Evolutionary conservation across 23 tunicate species (phyloP).

Genomic region (Oikopleura vanhoeffeni): DNA sequence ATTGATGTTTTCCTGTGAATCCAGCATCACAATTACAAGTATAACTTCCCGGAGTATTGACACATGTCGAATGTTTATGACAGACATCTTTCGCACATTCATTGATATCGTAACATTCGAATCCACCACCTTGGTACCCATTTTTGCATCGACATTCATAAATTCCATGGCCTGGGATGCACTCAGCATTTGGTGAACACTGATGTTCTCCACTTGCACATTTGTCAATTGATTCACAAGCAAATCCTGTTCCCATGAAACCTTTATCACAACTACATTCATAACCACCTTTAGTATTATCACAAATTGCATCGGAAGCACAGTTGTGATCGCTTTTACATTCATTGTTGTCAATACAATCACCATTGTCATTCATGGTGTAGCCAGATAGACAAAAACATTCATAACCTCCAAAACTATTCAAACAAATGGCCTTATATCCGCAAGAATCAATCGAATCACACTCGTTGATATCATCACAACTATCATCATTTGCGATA

Average conservation of each 20-base stretch:
- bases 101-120: constrained; percentile 20
- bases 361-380: neutral
- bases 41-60: neutral
- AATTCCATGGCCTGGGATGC: constrained; percentile 20
- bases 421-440: constrained; percentile 18
- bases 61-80: neutral
- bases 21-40: neutral
- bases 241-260: neutral
- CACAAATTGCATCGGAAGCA: neutral
- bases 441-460: neutral
- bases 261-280: neutral
- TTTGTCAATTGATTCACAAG: constrained; percentile 20
- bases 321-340: neutral
- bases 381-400: constrained; percentile 24
- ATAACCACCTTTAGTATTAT: neutral
- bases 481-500: neutral
- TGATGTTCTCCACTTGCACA: constrained; percentile 18
- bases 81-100: constrained; percentile 25
- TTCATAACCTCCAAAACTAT: constrained; percentile 11
- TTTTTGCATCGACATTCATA: constrained; percentile 18
- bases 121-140: constrained; percentile 29
- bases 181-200: constrained; percentile 20
- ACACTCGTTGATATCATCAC: constrained; percentile 20
- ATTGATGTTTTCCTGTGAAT: neutral
- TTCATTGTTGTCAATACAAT: constrained; percentile 9